phyloP scores from a whole-genome alignment of 2,113 vertebrate species.

The Corydoras maculifer region DNA sequence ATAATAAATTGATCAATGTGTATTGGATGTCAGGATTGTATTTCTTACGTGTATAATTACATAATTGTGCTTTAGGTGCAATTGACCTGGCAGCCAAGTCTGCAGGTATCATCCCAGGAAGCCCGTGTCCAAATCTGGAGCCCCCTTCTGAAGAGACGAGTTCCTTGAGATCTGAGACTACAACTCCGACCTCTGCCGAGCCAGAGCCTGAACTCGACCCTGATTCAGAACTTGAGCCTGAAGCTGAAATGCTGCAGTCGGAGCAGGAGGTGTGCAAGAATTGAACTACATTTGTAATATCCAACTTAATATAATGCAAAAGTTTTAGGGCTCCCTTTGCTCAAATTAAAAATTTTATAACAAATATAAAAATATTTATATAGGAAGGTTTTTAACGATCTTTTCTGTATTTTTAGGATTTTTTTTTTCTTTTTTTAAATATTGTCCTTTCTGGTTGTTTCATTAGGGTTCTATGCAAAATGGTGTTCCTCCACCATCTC shows the following conservation, averaged over 20 bases:
- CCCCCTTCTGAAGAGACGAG: conserved; percentile 41
- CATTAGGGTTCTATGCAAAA: conserved; percentile 69
- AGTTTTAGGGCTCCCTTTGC: too few species aligned
- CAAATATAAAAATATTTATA: too few species aligned
- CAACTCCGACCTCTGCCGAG: conserved; percentile 40
- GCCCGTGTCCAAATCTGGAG: conserved; percentile 70
- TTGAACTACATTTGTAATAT: neutral
- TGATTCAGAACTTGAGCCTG: conserved; percentile 34
- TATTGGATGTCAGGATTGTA: too few species aligned
- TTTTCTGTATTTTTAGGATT: too few species aligned
- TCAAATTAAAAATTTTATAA: too few species aligned
- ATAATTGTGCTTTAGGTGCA: conserved; percentile 68
- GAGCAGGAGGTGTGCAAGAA: conserved; percentile 58
- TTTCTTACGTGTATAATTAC: neutral
- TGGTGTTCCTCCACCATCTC: conserved; percentile 67
- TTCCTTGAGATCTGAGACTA: conserved; percentile 54
- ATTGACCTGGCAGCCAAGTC: conserved; percentile 91
- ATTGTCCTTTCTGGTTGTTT: neutral
- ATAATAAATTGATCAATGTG: neutral
- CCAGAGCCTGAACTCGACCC: conserved; percentile 55
- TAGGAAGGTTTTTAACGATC: too few species aligned
- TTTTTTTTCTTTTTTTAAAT: neutral
- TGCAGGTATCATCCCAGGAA: conserved; percentile 90
- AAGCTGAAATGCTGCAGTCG: conserved; percentile 52
- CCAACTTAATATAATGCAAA: too few species aligned